A percentile compares a stretch with the other conserved stretches of the same genome.
Evolutionary conservation across 2,888 invertebrate genomes (phyloP).

Genomic region (Tiliacea citrago): DNA sequence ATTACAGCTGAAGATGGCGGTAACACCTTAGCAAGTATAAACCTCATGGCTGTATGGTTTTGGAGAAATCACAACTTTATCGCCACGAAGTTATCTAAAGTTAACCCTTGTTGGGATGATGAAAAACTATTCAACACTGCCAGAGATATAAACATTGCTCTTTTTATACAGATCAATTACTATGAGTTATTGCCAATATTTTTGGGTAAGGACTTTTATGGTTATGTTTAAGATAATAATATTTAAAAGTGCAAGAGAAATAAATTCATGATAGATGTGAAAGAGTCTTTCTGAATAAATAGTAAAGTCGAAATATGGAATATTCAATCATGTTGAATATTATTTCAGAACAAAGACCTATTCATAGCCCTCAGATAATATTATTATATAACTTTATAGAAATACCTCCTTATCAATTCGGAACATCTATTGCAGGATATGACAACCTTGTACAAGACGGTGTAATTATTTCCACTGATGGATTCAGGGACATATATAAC

Average conservation of each 20-base stretch:
- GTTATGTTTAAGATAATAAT: not conserved
- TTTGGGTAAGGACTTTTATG: slow-evolving; percentile 68
- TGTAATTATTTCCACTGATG: slow-evolving; percentile 65
- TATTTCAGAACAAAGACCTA: not conserved
- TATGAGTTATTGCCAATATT: slow-evolving; percentile 75
- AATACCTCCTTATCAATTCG: not conserved
- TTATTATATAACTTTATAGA: not conserved
- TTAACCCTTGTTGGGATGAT: slow-evolving; percentile 79
- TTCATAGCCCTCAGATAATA: not conserved
- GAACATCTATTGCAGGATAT: slow-evolving; percentile 65
- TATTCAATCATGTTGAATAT: not conserved
- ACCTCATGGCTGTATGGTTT: slow-evolving; percentile 73
- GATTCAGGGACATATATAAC: slow-evolving; percentile 74
- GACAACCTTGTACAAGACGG: slow-evolving; percentile 71
- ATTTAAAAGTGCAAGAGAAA: not conserved
- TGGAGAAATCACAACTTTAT: slow-evolving; percentile 77
- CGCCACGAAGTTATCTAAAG: slow-evolving; percentile 66
- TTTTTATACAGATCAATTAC: slow-evolving; percentile 69
- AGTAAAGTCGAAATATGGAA: not conserved
- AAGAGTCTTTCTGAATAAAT: not conserved
- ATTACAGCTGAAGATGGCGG: slow-evolving; percentile 72
- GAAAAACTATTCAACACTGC: slow-evolving; percentile 73
- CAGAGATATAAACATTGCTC: slow-evolving; percentile 77
- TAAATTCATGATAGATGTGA: not conserved
- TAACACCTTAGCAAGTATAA: slow-evolving; percentile 72